These are phyloP conservation scores for Myotis vivesi DNA, from an alignment of 2,797 vertebrate species.

Conservation along the genomic window DNA sequence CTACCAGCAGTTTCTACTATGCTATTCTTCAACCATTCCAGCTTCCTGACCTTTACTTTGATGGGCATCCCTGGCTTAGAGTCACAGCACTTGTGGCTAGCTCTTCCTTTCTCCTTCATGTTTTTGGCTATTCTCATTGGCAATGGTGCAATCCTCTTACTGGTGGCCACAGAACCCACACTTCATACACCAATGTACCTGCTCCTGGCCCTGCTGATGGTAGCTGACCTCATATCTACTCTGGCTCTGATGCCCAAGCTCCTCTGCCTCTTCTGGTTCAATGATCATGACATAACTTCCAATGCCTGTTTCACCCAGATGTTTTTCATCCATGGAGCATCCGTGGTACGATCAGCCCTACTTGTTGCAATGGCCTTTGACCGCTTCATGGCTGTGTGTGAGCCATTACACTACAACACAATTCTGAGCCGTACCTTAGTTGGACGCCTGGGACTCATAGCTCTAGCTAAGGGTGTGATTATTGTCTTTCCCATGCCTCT, in stretches of 20 bases:
- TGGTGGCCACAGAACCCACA: slow-evolving; percentile 43
- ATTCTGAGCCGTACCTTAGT: slow-evolving; percentile 40
- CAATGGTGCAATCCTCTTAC: slow-evolving; percentile 62
- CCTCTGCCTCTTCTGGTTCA: slow-evolving; percentile 75
- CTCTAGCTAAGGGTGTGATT: slow-evolving; percentile 68
- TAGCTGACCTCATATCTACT: slow-evolving; percentile 66
- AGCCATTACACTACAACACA: slow-evolving; percentile 55
- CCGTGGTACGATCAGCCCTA: slow-evolving; percentile 39
- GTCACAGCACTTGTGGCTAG: slow-evolving; percentile 71
- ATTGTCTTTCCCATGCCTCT: slow-evolving; percentile 81
- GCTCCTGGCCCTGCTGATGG: slow-evolving; percentile 73
- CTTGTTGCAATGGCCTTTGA: slow-evolving; percentile 72
- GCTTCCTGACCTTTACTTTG: slow-evolving; percentile 59
- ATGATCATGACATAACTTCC: background rate
- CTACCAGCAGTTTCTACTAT: background rate
- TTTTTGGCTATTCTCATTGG: slow-evolving; percentile 64
- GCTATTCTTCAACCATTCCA: slow-evolving; percentile 61
- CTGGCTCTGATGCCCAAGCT: slow-evolving; percentile 64
- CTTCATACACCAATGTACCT: slow-evolving; percentile 71
- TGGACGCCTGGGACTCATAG: slow-evolving; percentile 65
- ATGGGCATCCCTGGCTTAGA: slow-evolving; percentile 72
- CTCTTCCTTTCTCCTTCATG: slow-evolving; percentile 66
- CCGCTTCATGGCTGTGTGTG: slow-evolving; percentile 65
- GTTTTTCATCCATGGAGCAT: slow-evolving; percentile 71
- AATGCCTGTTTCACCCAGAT: slow-evolving; percentile 69